Conservation (phyloP, 2,113 vertebrate species). For the Ictalurus furcatus region DNA sequence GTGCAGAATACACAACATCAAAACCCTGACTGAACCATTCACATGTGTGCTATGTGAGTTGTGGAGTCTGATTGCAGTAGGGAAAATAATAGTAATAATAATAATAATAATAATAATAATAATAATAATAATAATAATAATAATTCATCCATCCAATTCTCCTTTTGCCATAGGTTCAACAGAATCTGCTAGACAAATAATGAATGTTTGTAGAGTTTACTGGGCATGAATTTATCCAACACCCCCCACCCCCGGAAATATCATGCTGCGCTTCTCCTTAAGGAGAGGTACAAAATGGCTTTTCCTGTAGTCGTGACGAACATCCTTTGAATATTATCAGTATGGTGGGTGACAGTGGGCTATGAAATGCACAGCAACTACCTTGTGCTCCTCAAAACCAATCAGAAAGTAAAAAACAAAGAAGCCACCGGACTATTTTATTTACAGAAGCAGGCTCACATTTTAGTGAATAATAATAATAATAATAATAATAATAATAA, state of each 20-base stretch:
- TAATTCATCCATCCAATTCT: neutral
- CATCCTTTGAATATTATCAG: neutral
- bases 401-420: too few species aligned
- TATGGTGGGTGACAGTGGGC: neutral
- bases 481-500: neutral
- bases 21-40: neutral
- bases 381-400: neutral
- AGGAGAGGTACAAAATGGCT: neutral
- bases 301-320: neutral
- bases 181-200: neutral
- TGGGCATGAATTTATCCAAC: neutral
- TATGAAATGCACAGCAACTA: neutral
- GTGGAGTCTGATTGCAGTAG: neutral
- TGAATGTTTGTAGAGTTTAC: neutral
- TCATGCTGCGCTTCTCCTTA: neutral
- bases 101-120: conserved; percentile 1
- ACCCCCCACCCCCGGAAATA: neutral
- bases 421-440: too few species aligned
- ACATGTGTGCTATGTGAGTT: neutral
- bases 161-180: neutral
- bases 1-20: neutral
- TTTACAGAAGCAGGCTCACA: too few species aligned
- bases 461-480: neutral
- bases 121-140: neutral
- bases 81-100: neutral